phyloP scores from a whole-genome alignment of 1,140 invertebrate species.

The Drosophila punjabiensis region DNA sequence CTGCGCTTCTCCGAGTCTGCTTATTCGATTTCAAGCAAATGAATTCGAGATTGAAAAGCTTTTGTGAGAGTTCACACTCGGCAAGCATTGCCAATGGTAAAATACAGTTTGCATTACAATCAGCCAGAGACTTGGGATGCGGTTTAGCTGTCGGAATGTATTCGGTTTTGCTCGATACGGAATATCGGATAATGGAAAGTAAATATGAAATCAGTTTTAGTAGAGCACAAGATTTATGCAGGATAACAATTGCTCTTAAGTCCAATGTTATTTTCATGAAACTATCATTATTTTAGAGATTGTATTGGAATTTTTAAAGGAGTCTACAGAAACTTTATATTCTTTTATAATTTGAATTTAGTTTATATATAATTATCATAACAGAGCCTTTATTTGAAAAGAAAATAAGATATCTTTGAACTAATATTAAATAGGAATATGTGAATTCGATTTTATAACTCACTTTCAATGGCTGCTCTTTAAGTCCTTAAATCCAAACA shows the following conservation, averaged over 20 bases:
- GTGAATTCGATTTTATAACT: background rate
- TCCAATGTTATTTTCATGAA: background rate
- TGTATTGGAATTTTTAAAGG: background rate
- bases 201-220: slow-evolving; percentile 9
- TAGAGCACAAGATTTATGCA: background rate
- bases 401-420: too few species aligned
- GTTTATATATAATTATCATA: too few species aligned
- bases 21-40: slow-evolving; percentile 52
- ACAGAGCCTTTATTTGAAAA: too few species aligned
- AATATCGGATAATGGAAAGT: slow-evolving; percentile 8
- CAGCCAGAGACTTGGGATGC: slow-evolving; percentile 29
- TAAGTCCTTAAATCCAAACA: slow-evolving; percentile 36
- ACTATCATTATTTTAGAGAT: background rate
- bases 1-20: slow-evolving; percentile 22
- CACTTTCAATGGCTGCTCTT: background rate
- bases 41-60: slow-evolving; percentile 58
- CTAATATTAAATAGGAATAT: too few species aligned
- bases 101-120: slow-evolving; percentile 55
- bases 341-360: too few species aligned
- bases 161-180: slow-evolving; percentile 6
- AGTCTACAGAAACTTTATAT: background rate
- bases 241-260: background rate
- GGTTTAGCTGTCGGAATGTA: slow-evolving; percentile 31
- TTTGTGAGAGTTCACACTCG: slow-evolving; percentile 45
- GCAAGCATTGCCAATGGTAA: slow-evolving; percentile 22